These are phyloP conservation scores for Ylistrum balloti DNA, from an alignment of 1,140 invertebrate genomes.

Conservation along the genomic window DNA sequence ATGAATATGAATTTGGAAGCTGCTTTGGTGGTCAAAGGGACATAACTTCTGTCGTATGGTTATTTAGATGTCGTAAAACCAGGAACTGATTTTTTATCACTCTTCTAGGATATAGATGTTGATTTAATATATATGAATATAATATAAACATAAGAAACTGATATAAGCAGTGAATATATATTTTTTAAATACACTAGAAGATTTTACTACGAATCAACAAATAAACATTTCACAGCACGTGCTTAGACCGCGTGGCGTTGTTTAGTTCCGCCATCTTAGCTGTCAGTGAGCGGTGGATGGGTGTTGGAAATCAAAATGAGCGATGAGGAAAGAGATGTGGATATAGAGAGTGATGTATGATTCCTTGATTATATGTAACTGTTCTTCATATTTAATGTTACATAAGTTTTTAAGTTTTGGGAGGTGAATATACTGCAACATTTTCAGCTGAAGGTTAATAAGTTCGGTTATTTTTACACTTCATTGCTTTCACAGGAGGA, in stretches of 20 bases:
- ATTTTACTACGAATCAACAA: background rate
- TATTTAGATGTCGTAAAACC: background rate
- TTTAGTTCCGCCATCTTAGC: slow-evolving; percentile 79
- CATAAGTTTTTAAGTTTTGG: background rate
- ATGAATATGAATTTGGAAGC: too few species aligned
- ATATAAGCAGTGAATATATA: background rate
- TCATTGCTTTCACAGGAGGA: slow-evolving; percentile 73
- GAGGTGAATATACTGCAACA: background rate
- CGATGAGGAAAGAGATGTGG: slow-evolving; percentile 95
- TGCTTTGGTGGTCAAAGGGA: background rate
- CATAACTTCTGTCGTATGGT: background rate
- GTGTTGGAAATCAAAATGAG: slow-evolving; percentile 86
- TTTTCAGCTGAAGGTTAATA: slow-evolving; percentile 39
- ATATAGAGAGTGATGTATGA: slow-evolving; percentile 95
- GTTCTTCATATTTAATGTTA: background rate
- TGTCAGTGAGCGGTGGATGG: slow-evolving; percentile 52
- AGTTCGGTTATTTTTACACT: slow-evolving; percentile 32
- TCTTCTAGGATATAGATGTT: background rate
- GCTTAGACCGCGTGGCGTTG: slow-evolving; percentile 78
- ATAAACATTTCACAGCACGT: slow-evolving; percentile 65
- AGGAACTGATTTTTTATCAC: background rate
- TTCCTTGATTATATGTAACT: background rate
- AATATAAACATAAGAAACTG: background rate
- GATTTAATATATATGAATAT: background rate
- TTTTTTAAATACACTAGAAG: background rate